These are phyloP conservation scores for Danio jaintianensis DNA, from an alignment of 2,797 vertebrate genomes.

Conservation along the genomic window DNA sequence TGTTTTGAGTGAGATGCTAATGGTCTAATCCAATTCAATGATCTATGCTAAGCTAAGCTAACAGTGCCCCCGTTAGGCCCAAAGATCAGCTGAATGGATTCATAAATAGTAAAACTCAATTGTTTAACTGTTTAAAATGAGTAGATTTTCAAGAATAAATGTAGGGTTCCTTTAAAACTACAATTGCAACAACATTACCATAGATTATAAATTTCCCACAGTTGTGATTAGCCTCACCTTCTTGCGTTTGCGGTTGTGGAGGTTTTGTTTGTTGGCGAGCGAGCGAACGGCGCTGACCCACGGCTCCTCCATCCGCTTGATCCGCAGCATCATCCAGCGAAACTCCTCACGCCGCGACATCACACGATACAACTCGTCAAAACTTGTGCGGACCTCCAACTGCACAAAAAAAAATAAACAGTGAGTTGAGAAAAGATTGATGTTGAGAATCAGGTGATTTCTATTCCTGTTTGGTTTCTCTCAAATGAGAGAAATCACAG, in stretches of 20 bases:
- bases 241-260: slow-evolving; percentile 88
- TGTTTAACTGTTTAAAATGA: too few relatives aligned
- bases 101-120: too few relatives aligned
- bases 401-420: slow-evolving; percentile 60
- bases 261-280: slow-evolving; percentile 91
- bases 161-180: too few relatives aligned
- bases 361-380: slow-evolving; percentile 90
- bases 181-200: too few relatives aligned
- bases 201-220: too few relatives aligned
- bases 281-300: slow-evolving; percentile 94
- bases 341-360: slow-evolving; percentile 97
- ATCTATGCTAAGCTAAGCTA: too few relatives aligned
- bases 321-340: slow-evolving; percentile 97
- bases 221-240: slow-evolving; percentile 81
- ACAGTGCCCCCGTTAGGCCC: too few relatives aligned
- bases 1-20: too few relatives aligned
- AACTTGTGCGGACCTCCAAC: slow-evolving; percentile 90
- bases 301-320: slow-evolving; percentile 93
- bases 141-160: too few relatives aligned
- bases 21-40: too few relatives aligned
- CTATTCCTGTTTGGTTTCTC: neutral
- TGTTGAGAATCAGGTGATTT: neutral
- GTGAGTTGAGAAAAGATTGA: neutral
- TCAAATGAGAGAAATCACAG: neutral
- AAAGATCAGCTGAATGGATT: too few relatives aligned